Evolutionary conservation across 1,140 invertebrate genomes (phyloP).

Genomic region (Megalonaias nervosa): DNA sequence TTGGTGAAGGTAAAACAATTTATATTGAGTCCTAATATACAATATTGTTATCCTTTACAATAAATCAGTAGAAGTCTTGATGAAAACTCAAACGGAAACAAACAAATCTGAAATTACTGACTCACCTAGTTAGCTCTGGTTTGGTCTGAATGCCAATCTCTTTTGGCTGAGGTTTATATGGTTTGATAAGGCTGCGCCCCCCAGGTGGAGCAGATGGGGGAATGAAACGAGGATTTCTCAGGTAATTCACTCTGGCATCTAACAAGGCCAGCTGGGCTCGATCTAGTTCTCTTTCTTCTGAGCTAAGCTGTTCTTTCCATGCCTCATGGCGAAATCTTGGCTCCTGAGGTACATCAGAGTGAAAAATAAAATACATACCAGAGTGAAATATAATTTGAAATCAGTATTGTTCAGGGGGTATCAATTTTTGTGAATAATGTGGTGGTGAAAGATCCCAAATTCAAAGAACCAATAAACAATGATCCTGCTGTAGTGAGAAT

Average conservation of each 20-base stretch:
- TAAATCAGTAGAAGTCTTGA: neutral
- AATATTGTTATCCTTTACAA: neutral
- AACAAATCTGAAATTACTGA: too few species aligned
- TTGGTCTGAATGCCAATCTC: conserved; percentile 56
- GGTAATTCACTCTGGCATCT: conserved; percentile 59
- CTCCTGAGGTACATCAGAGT: too few species aligned
- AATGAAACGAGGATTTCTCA: conserved; percentile 61
- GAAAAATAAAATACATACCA: too few species aligned
- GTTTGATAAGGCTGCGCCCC: conserved; percentile 52
- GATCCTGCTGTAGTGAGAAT: too few species aligned
- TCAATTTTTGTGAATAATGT: too few species aligned
- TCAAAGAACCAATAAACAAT: too few species aligned
- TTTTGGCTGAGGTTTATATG: conserved; percentile 54
- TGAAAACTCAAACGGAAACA: neutral
- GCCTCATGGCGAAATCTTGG: conserved; percentile 22
- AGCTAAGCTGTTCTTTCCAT: conserved; percentile 64
- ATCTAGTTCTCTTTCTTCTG: conserved; percentile 58
- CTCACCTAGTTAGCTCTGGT: conserved; percentile 14
- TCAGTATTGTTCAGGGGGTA: too few species aligned
- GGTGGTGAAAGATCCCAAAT: too few species aligned
- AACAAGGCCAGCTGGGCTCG: conserved; percentile 55
- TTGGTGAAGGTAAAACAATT: too few species aligned
- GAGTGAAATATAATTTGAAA: too few species aligned
- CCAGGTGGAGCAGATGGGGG: conserved; percentile 52
- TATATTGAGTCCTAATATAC: too few species aligned